Base-by-base conservation (phyloP, 53 echinoderm and acorn worm species). In the Actinopyga echinites region DNA sequence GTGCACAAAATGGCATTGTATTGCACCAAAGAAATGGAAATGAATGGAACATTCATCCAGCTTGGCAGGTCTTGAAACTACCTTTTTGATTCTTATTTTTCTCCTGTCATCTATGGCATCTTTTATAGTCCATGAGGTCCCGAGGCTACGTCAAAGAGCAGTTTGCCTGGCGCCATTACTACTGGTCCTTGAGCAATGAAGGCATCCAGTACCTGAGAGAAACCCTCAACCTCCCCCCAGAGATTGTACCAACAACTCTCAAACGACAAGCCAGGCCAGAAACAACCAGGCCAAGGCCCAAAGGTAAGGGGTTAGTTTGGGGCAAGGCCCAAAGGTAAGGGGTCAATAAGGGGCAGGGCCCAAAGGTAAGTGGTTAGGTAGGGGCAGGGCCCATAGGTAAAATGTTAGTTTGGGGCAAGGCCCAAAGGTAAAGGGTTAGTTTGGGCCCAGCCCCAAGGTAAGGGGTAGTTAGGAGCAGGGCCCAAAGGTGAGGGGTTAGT, bases 101-200 rank as follows among this genome's bases (percentile, higher is more conserved):
- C 4, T 0, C 8, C 0, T 62, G 2, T 62, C 8, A 54, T 54
- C 22, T 7, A 24, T 6, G 6, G 59, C 45, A 28, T 82, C 9
- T 31, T 20, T 64, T 58, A 0, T 85, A 99, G 99, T 99, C 99
- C 5, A 82, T 99, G 89, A 95, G 83, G 64, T 99, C 99, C 21
- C 87, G 99, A 24, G 95, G 91, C 80, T 95, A 95, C 40, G 99
- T 99, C 28, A 99, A 95, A 90, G 99, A 99, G 83, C 95, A 99
- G 95, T 99, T 99, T 86, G 87, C 99, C 74, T 99, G 99, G 99
- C 92, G 99, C 23, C 95, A 95, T 85, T 99, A 90, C 89, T 99
- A 99, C 91, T 99, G 95, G 95, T 99, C 95, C 85, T 91, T 99
- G 79, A 95, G 95, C 64, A 99, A 99, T 58, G 99, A 99, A 69